Evolutionary conservation across 2,113 vertebrate species (phyloP).

Genomic region (Malaclemys terrapin): DNA sequence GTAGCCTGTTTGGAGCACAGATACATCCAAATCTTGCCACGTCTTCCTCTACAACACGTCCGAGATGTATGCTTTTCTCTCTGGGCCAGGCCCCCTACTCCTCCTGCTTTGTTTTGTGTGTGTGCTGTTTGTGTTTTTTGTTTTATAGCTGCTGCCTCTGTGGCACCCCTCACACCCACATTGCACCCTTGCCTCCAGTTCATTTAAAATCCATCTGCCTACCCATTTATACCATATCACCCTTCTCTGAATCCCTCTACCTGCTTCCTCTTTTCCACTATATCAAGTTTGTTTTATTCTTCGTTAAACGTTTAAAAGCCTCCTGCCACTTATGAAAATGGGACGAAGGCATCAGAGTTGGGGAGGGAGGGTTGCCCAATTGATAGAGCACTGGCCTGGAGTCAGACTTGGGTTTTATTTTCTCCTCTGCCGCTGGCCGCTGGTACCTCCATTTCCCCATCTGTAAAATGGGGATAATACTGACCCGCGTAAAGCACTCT

Average conservation of each 20-base stretch:
- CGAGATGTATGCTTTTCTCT: neutral
- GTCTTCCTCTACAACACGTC: neutral
- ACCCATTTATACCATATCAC: neutral
- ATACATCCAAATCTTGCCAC: neutral
- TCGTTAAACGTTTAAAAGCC: neutral
- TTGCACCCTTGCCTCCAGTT: neutral
- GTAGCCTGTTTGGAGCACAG: neutral
- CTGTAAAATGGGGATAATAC: neutral
- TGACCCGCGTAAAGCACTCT: neutral
- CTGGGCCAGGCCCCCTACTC: neutral
- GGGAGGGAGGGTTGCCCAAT: too few relatives aligned
- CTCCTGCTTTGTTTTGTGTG: neutral
- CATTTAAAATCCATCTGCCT: fast-evolving
- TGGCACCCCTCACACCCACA: fast-evolving
- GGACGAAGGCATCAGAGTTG: neutral
- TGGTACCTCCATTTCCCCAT: neutral
- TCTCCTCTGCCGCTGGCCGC: neutral
- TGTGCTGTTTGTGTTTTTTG: neutral
- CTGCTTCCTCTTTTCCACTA: neutral
- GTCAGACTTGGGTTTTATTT: neutral
- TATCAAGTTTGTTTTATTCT: neutral
- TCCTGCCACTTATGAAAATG: fast-evolving
- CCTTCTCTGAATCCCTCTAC: fast-evolving
- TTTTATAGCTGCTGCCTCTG: neutral
- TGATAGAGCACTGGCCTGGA: neutral